Evolutionary conservation across 2,888 invertebrate genomes (phyloP), one percentile per base, ranked within the genome.

Genomic region (Agriotes lineatus): DNA sequence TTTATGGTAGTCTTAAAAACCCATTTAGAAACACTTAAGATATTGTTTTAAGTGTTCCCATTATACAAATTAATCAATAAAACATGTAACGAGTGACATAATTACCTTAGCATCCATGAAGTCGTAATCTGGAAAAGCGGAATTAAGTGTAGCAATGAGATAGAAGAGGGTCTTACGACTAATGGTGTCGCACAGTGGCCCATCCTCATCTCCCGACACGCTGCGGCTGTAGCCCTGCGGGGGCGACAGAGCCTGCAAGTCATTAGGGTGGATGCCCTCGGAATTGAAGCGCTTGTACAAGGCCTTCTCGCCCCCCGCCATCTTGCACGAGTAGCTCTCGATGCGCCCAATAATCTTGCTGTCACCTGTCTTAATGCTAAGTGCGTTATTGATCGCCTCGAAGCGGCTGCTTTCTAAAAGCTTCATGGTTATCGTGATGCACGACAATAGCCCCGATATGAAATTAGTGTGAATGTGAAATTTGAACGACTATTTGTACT

Each of bases 251-350:
- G 96, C 97, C 84, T 97, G 96, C 70, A 97, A 88, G 83, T 95
- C 95, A 81, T 93, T 91, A 9, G 96, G 94, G 72, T 93, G 92
- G 71, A 93, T 90, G 56, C 96, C 96, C 80, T 93, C 93, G 44
- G 92, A 87, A 81, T 93, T 92, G 82, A 96, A 94, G 70, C 92
- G 89, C 84, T 98, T 98, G 84, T 96, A 99, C 77, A 97, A 89
- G 76, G 95, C 93, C 85, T 99, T 99, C 80, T 99, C 98, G 75
- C 92, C 92, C 20, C 96, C 96, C 67, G 96, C 96, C 96, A 99
- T 96, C 88, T 99, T 99, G 85, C 99, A 99, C 60, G 99, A 99
- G 86, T 99, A 99, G 84, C 97, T 97, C 85, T 98, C 97, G 77
- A 98, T 91, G 76, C 97, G 94, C 80, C 96, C 96, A 83, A 96